Conservation (phyloP, 2,797 vertebrate genomes). For the Pelobates cultripes region DNA sequence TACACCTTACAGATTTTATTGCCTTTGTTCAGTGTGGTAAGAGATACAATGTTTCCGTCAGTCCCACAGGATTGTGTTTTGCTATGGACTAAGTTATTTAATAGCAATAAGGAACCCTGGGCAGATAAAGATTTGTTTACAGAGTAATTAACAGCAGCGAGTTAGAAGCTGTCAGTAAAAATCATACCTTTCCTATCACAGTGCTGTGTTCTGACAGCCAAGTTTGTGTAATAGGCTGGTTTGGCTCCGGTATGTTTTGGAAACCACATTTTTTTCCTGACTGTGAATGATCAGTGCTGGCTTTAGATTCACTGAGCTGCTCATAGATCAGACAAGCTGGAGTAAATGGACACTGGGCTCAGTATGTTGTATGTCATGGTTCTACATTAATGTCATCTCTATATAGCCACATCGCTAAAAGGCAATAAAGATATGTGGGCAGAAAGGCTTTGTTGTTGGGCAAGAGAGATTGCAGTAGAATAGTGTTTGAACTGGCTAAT, state of each 20-base stretch:
- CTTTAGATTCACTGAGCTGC: background rate
- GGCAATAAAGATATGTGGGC: conserved; percentile 8
- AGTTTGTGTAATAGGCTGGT: background rate
- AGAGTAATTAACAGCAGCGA: background rate
- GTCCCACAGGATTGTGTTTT: background rate
- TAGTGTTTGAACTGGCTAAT: background rate
- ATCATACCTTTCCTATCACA: background rate
- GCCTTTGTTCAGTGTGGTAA: background rate
- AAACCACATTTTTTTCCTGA: background rate
- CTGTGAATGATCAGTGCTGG: background rate
- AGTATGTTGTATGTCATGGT: background rate
- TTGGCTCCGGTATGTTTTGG: background rate
- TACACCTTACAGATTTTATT: background rate
- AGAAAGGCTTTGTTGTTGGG: background rate
- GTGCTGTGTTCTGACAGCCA: background rate
- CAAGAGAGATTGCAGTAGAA: conserved; percentile 10
- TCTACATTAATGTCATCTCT: background rate
- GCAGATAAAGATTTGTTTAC: background rate
- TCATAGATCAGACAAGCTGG: background rate
- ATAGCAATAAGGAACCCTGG: background rate
- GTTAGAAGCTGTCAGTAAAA: background rate
- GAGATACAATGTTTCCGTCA: background rate
- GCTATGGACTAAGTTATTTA: background rate
- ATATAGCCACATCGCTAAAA: background rate
- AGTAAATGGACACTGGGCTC: background rate